Conservation (phyloP, 2,113 vertebrate genomes). For the Planiliza haematocheilus region DNA sequence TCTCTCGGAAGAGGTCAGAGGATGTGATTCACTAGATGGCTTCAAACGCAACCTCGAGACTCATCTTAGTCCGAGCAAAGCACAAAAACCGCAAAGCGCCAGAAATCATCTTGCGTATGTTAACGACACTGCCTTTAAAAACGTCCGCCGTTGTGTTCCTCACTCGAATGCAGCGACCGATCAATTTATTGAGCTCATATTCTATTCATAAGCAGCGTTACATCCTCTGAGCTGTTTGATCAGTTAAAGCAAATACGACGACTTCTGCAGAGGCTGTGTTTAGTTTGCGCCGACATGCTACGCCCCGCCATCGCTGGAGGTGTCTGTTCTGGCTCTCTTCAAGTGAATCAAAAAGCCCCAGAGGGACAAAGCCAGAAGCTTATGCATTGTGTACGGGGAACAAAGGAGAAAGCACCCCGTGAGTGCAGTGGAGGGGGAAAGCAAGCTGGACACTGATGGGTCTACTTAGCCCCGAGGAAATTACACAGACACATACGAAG, state of each 20-base stretch:
- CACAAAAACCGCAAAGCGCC: too few species aligned
- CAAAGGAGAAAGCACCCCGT: conserved; percentile 39
- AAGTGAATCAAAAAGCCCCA: conserved; percentile 72
- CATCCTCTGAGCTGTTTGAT: conserved; percentile 66
- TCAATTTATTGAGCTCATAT: conserved; percentile 41
- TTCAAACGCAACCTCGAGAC: too few species aligned
- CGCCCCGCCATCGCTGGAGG: conserved; percentile 53
- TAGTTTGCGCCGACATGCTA: conserved; percentile 61
- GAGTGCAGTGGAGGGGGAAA: conserved; percentile 42
- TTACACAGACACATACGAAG: conserved; percentile 56
- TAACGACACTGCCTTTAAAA: background rate
- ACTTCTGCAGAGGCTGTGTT: conserved; percentile 60
- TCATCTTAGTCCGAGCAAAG: too few species aligned
- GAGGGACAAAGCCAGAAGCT: conserved; percentile 67
- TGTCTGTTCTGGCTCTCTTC: conserved; percentile 71
- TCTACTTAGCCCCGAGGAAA: conserved; percentile 68
- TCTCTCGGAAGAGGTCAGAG: too few species aligned
- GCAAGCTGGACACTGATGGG: conserved; percentile 63
- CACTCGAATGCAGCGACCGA: conserved; percentile 11
- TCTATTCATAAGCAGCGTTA: conserved; percentile 37
- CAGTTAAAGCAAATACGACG: conserved; percentile 64
- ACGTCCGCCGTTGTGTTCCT: conserved; percentile 2
- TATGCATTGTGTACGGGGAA: conserved; percentile 61
- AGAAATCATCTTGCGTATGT: too few species aligned
- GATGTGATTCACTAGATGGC: too few species aligned